Conservation (phyloP, 2,113 vertebrate species). For the Catharus bicknelli region DNA sequence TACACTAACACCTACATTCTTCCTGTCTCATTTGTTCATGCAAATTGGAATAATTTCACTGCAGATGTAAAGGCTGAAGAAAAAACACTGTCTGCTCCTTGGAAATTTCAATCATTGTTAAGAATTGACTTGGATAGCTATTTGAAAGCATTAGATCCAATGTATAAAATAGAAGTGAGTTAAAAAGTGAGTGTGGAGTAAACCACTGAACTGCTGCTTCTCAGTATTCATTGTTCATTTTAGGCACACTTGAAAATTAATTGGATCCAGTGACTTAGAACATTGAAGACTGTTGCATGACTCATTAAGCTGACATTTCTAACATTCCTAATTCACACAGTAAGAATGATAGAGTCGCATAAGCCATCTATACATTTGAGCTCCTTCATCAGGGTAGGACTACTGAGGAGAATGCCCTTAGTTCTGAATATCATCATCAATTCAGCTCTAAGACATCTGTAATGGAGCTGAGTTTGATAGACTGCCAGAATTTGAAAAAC, state of each 20-base stretch:
- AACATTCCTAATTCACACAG: conserved; percentile 61
- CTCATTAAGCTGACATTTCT: conserved; percentile 81
- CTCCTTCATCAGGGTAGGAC: conserved; percentile 58
- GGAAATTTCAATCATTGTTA: background rate
- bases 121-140: conserved; percentile 22
- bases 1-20: background rate
- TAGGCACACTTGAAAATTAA: conserved; percentile 67
- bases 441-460: conserved; percentile 69
- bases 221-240: conserved; percentile 58
- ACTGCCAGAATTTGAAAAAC: conserved; percentile 48
- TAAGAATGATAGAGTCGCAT: conserved; percentile 68
- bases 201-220: background rate
- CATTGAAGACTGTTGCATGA: conserved; percentile 69
- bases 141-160: conserved; percentile 27
- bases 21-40: background rate
- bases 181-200: conserved; percentile 5
- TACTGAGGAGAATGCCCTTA: conserved; percentile 29
- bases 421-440: conserved; percentile 64
- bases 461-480: conserved; percentile 72
- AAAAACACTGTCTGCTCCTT: background rate
- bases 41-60: background rate
- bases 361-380: conserved; percentile 60
- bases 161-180: conserved; percentile 5
- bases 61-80: background rate
- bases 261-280: conserved; percentile 69